Conservation (phyloP, 2,797 vertebrate genomes). For the Neostethus bicornis region DNA sequence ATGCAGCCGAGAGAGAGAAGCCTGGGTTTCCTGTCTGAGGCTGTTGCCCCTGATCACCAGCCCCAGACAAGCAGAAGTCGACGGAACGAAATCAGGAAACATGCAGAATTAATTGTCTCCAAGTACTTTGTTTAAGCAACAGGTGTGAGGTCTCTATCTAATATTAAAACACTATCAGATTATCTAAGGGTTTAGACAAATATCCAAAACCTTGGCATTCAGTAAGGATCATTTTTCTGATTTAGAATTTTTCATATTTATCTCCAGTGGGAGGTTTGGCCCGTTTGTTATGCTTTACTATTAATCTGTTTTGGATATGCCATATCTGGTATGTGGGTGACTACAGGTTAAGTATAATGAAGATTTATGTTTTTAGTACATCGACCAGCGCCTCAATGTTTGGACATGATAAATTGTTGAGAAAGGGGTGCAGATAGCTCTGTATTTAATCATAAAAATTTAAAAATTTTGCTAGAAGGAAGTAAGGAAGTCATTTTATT, state of each 20-base stretch:
- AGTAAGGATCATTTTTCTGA: not conserved
- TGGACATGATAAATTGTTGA: conserved; percentile 2
- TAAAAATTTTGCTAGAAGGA: too few species aligned
- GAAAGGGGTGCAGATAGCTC: not conserved
- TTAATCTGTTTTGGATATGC: not conserved
- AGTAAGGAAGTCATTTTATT: not conserved
- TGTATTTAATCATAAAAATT: not conserved
- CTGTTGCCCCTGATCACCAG: conserved; percentile 50
- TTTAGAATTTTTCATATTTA: not conserved
- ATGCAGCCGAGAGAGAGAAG: too few species aligned
- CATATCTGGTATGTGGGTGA: not conserved
- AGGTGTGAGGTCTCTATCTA: not conserved
- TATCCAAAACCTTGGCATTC: conserved; percentile 5
- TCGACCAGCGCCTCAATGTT: not conserved
- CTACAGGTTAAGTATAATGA: not conserved
- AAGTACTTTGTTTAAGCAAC: not conserved
- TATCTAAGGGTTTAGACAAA: not conserved
- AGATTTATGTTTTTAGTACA: not conserved
- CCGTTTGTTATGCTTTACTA: not conserved
- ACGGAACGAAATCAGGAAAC: not conserved
- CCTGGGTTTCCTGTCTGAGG: too few species aligned
- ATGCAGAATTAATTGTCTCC: not conserved
- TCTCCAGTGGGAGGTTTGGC: not conserved
- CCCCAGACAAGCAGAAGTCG: not conserved
- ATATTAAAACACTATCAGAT: not conserved